Base-by-base conservation (phyloP, 2,113 vertebrate genomes). In the Tragelaphus scriptus region DNA sequence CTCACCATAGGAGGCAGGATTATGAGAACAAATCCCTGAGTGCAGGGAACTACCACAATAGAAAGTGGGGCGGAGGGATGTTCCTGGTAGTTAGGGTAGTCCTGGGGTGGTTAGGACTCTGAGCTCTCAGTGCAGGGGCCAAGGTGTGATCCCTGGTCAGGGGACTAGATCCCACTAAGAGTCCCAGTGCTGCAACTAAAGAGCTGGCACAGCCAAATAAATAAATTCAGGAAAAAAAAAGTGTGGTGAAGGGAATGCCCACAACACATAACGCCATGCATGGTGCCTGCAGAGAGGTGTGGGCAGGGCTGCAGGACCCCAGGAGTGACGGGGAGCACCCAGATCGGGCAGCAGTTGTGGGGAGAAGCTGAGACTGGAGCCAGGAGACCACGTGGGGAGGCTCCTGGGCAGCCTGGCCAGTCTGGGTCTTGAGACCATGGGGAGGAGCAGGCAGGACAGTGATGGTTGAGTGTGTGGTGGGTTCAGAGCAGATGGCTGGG, bases 381-480 rank as follows among this genome's bases (percentile, higher is more conserved):
- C 6, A 6, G 44, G 71, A 90, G 17, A 80, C 77, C 30, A 26
- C 2, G 2, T 0, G 2, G 6, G 8, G 56, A 94, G n/a, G 84
- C 12, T 75, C 14, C 25, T 30, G 47, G 28, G 23, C 5, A 80
- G n/a, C 14, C 25, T 59, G 81, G 61, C n/a, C 21, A n/a, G 58
- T 25, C 14, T 6, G 3, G 28, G 47, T 58, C 53, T 3, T 1
- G 28, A 89, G 79, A 80, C 21, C 6, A 0, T 1, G 1, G 1
- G 26, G 13, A 77, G 21, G 4, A 89, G 7, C 15, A 32, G 6
- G 5, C 25, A 90, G 63, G 49, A 49, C 6, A 61, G 32, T n/a
- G 30, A 17, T 47, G 30, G 51, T 6, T 3, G 7, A n/a, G 36
- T 1, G 12, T 0, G 6, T 2, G 16, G 51, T 61, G 19, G 2